Evolutionary conservation across 2,888 invertebrate species (phyloP).

Genomic region (Microplitis manilae): DNA sequence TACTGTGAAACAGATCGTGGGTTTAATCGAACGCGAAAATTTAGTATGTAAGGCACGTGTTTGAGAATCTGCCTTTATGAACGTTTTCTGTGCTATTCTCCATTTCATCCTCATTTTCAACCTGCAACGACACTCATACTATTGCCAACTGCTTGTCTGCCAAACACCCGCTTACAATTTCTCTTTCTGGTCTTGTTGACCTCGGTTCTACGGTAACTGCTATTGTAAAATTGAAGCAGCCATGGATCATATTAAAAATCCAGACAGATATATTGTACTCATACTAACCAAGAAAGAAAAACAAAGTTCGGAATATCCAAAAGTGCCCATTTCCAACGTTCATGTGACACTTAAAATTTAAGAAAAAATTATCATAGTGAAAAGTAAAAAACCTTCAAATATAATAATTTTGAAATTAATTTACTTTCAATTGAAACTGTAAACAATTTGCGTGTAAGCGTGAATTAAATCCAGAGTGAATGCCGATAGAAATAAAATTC

Average conservation of each 20-base stretch:
- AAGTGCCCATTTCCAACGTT: no score
- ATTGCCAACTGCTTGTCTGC: slow-evolving; percentile 42
- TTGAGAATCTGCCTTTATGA: slow-evolving; percentile 69
- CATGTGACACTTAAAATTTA: no score
- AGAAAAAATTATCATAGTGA: no score
- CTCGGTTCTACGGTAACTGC: background rate
- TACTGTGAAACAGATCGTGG: slow-evolving; percentile 48
- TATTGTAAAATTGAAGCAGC: slow-evolving; percentile 60
- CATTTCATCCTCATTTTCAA: slow-evolving; percentile 67
- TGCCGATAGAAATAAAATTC: no score
- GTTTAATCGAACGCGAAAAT: slow-evolving; percentile 49
- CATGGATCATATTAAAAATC: slow-evolving; percentile 64
- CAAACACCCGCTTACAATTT: slow-evolving; percentile 33
- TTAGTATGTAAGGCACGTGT: slow-evolving; percentile 70
- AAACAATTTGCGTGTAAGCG: no score
- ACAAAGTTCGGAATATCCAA: no score
- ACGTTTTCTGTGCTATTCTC: slow-evolving; percentile 64
- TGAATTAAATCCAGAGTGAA: no score
- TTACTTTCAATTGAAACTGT: no score
- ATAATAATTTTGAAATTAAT: no score
- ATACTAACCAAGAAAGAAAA: no score
- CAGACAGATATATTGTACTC: slow-evolving; percentile 44
- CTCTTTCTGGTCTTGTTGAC: slow-evolving; percentile 6
- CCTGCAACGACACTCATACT: slow-evolving; percentile 51
- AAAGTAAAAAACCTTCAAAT: no score